Conservation (phyloP, 64 coral and sea anemone species). For the Orbicella faveolata region DNA sequence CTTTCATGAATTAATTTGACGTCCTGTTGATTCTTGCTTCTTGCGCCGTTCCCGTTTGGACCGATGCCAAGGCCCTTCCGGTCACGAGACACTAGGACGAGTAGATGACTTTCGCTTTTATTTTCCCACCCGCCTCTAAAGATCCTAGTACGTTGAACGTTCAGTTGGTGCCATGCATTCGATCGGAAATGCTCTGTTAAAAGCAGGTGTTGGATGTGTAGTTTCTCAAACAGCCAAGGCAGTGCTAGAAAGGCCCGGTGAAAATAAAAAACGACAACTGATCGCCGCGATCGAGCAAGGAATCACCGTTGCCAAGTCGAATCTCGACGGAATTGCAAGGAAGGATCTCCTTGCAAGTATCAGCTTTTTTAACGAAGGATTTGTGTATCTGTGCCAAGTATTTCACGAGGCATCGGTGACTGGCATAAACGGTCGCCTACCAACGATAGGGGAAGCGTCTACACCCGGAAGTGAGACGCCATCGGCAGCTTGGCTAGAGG, state of each 20-base stretch:
- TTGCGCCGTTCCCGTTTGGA: too few species aligned
- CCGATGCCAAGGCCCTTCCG: too few species aligned
- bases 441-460: neutral
- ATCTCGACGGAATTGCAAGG: constrained; percentile 46
- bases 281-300: neutral
- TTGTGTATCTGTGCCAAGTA: constrained; percentile 11
- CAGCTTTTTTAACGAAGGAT: constrained; percentile 65
- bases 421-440: neutral
- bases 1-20: too few species aligned
- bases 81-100: too few species aligned
- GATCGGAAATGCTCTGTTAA: neutral
- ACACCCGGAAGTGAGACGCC: neutral
- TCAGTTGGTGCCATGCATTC: neutral
- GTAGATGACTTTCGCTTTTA: too few species aligned
- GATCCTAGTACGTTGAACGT: too few species aligned
- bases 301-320: constrained; percentile 28
- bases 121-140: too few species aligned
- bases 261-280: neutral
- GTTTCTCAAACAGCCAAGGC: neutral
- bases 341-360: constrained; percentile 54
- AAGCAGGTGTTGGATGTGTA: neutral
- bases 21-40: too few species aligned
- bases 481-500: neutral
- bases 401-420: neutral
- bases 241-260: neutral